Evolutionary conservation across 2,888 invertebrate genomes (phyloP).

Genomic region (Meteorus cinctellus): DNA sequence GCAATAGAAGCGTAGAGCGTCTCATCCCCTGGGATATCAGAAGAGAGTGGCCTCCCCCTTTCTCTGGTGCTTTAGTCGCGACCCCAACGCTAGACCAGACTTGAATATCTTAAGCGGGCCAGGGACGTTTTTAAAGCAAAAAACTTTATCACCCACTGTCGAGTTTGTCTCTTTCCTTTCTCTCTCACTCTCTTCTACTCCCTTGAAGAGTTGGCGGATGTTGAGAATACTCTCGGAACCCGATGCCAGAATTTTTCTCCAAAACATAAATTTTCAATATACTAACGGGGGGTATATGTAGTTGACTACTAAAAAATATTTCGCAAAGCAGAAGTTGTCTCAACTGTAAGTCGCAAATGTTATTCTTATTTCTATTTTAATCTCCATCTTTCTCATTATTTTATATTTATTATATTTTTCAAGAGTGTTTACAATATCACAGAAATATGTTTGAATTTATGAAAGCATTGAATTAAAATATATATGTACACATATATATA

Average conservation of each 20-base stretch:
- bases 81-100: conserved; percentile 62
- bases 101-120: conserved; percentile 68
- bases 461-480: conserved; percentile 32
- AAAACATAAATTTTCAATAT: conserved; percentile 37
- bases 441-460: background rate
- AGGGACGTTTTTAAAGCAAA: conserved; percentile 63
- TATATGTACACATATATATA: background rate
- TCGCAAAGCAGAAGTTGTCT: background rate
- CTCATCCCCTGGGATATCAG: conserved; percentile 70
- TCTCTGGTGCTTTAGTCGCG: conserved; percentile 58
- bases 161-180: conserved; percentile 28
- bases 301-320: conserved; percentile 23
- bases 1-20: conserved; percentile 54
- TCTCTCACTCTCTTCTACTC: background rate
- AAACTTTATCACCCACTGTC: conserved; percentile 61
- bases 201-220: conserved; percentile 34
- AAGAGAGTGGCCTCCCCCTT: conserved; percentile 61
- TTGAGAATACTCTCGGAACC: conserved; percentile 36
- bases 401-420: conserved; percentile 10
- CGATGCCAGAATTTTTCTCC: conserved; percentile 42
- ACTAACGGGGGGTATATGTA: background rate
- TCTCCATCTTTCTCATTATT: conserved; percentile 5
- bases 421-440: conserved; percentile 6
- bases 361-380: conserved; percentile 13
- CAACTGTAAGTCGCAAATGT: background rate